These are phyloP conservation scores for Drosophila merina DNA, from an alignment of 2,888 invertebrate species.

Conservation along the genomic window DNA sequence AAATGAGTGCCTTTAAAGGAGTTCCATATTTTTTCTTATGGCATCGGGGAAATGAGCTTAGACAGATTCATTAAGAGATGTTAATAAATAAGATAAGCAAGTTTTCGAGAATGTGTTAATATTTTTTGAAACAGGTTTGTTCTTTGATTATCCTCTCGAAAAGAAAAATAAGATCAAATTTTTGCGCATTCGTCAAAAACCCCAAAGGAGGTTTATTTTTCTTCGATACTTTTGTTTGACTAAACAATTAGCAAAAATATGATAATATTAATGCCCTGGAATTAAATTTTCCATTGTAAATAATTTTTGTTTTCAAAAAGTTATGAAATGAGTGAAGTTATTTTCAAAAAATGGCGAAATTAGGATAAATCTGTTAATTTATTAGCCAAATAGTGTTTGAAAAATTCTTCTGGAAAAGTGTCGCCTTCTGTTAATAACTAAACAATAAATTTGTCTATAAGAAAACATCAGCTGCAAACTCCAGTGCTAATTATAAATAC, in stretches of 20 bases:
- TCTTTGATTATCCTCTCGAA: neutral
- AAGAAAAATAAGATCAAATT: neutral
- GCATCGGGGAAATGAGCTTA: conserved; percentile 4
- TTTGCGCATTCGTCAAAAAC: neutral
- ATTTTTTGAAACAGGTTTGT: neutral
- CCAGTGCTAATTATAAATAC: neutral
- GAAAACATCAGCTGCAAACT: neutral
- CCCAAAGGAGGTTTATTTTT: conserved; percentile 3
- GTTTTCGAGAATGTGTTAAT: neutral
- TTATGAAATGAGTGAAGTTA: conserved; percentile 14
- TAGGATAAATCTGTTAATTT: conserved; percentile 15
- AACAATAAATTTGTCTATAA: neutral
- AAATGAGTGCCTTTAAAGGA: conserved; percentile 9
- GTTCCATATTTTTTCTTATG: neutral
- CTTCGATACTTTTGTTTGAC: neutral
- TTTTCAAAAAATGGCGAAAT: conserved; percentile 1
- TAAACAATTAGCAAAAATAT: neutral
- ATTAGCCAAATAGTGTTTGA: neutral
- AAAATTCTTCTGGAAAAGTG: conserved; percentile 1
- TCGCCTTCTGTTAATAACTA: neutral
- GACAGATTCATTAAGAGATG: conserved; percentile 5
- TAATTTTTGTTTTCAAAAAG: neutral
- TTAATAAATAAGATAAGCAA: conserved; percentile 20
- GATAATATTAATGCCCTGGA: conserved; percentile 3
- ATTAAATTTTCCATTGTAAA: conserved; percentile 24